phyloP scores from a whole-genome alignment of 2,113 vertebrate species.

The Nipponia nippon region DNA sequence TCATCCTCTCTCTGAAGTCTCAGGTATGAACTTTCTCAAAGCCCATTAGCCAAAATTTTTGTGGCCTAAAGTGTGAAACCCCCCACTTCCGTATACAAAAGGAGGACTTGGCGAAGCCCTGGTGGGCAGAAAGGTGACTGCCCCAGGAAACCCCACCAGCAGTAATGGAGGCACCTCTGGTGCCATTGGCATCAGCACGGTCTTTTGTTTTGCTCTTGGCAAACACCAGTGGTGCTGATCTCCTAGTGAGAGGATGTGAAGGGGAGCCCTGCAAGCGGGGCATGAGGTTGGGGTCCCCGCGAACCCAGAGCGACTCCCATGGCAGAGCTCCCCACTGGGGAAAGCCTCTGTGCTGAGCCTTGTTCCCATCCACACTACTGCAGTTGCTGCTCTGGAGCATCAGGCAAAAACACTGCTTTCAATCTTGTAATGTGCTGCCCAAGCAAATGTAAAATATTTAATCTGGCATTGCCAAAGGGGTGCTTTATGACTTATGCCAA shows the following conservation, averaged over 20 bases:
- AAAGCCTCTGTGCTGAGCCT: neutral
- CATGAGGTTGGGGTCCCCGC: neutral
- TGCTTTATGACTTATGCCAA: slow-evolving; percentile 62
- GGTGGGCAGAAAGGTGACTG: neutral
- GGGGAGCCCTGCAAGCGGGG: neutral
- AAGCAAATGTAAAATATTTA: slow-evolving; percentile 58
- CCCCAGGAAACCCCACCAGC: neutral
- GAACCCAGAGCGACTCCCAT: neutral
- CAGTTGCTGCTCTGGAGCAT: neutral
- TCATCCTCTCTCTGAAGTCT: neutral
- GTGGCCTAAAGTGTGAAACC: neutral
- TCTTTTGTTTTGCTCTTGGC: neutral
- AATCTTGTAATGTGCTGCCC: slow-evolving; percentile 34
- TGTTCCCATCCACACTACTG: neutral
- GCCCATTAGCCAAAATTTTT: neutral
- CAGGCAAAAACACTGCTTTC: neutral
- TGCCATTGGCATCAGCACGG: neutral
- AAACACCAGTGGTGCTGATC: neutral
- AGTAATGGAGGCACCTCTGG: neutral
- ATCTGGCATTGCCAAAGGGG: slow-evolving; percentile 60
- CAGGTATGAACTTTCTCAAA: neutral
- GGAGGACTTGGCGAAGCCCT: neutral
- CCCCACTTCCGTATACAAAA: neutral
- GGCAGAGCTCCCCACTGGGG: fast-evolving
- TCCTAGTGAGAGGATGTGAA: neutral